Conservation (phyloP, 1,140 invertebrate species). For the Proctacanthus coquilletti region DNA sequence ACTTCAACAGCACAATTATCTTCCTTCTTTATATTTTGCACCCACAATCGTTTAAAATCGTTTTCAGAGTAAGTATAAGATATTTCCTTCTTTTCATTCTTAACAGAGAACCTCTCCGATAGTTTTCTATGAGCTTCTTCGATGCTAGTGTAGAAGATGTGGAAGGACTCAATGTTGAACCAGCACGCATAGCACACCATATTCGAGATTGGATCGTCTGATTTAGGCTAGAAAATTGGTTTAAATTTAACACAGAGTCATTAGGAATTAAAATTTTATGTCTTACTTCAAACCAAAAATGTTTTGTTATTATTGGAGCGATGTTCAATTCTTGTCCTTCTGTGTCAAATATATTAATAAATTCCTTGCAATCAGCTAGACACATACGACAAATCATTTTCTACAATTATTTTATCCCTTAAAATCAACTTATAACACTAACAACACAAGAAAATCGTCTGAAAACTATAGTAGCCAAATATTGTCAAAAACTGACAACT, state of each 20-base stretch:
- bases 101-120: conserved; percentile 18
- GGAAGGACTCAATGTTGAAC: conserved; percentile 15
- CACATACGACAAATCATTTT: conserved; percentile 27
- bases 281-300: conserved; percentile 22
- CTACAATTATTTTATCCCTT: too few relatives aligned
- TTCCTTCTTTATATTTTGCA: too few relatives aligned
- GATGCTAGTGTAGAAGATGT: conserved; percentile 16
- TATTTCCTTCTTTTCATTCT: conserved; percentile 4
- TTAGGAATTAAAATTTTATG: background rate
- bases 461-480: too few relatives aligned
- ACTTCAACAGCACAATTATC: too few relatives aligned
- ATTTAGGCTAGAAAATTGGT: conserved; percentile 17
- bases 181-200: conserved; percentile 15
- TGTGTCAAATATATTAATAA: conserved; percentile 17
- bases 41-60: too few relatives aligned
- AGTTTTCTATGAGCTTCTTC: conserved; percentile 21
- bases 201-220: conserved; percentile 22
- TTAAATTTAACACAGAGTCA: too few relatives aligned
- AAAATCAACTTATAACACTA: too few relatives aligned
- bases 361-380: conserved; percentile 16
- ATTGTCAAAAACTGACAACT: too few relatives aligned
- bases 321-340: conserved; percentile 14
- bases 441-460: too few relatives aligned
- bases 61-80: too few relatives aligned
- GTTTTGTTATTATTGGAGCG: conserved; percentile 13